These are phyloP conservation scores for Terebella lapidaria DNA, from an alignment of 2,888 invertebrate species.

Conservation along the genomic window DNA sequence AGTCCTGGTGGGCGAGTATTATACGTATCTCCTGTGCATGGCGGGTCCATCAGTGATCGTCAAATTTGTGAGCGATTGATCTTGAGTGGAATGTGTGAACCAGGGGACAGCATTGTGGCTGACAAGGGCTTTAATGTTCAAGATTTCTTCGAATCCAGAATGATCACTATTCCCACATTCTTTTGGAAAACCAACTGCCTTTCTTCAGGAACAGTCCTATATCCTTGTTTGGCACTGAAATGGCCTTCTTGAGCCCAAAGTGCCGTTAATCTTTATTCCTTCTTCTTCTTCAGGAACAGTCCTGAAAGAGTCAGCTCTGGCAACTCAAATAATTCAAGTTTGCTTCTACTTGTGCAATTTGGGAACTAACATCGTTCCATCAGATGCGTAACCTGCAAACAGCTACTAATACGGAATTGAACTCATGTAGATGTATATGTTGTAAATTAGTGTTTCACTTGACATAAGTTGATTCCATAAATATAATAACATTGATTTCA, in stretches of 20 bases:
- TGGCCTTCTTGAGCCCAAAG: too few relatives aligned
- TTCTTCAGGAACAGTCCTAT: slow-evolving; percentile 11
- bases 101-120: slow-evolving; percentile 5
- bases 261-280: too few relatives aligned
- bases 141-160: slow-evolving; percentile 19
- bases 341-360: too few relatives aligned
- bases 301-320: neutral
- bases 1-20: slow-evolving; percentile 27
- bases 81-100: neutral
- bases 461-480: too few relatives aligned
- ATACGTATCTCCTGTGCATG: slow-evolving; percentile 26
- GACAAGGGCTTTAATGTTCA: slow-evolving; percentile 20
- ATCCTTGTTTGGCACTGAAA: too few relatives aligned
- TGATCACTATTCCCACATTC: slow-evolving; percentile 27
- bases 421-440: too few relatives aligned
- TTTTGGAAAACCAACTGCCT: slow-evolving; percentile 25
- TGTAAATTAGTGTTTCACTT: too few relatives aligned
- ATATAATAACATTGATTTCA: too few relatives aligned
- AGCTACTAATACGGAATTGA: too few relatives aligned
- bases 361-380: slow-evolving; percentile 6
- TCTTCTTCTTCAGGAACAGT: slow-evolving; percentile 22
- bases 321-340: slow-evolving; percentile 3
- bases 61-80: slow-evolving; percentile 11
- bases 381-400: slow-evolving; percentile 7
- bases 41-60: slow-evolving; percentile 28